A percentile compares a stretch with the other conserved stretches of the same genome.
These are phyloP conservation scores for Kradibia gibbosae DNA, from an alignment of 1,140 invertebrate species.

Conservation along the genomic window DNA sequence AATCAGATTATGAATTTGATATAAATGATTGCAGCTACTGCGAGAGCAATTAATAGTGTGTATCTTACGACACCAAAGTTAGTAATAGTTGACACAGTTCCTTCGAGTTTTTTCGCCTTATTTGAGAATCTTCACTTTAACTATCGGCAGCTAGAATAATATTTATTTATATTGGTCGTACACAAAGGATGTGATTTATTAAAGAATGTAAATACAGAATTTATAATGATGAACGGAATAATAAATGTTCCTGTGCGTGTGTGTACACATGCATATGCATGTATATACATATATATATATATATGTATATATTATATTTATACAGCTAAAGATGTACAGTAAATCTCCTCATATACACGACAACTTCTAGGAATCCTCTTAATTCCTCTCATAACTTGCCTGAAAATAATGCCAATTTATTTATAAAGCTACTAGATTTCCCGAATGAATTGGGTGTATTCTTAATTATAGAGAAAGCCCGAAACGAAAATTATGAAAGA, in stretches of 20 bases:
- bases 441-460: no score
- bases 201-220: not conserved
- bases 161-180: not conserved
- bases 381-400: no score
- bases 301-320: no score
- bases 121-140: not conserved
- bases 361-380: no score
- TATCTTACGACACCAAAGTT: not conserved
- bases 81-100: not conserved
- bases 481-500: no score
- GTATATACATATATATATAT: no score
- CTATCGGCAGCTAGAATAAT: not conserved
- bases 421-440: no score
- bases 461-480: no score
- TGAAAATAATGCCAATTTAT: no score
- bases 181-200: not conserved
- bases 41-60: not conserved
- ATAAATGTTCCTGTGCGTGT: not conserved
- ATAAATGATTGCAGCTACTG: not conserved
- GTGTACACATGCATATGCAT: no score
- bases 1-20: not conserved
- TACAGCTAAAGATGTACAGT: no score
- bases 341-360: no score
- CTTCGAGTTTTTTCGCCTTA: not conserved
- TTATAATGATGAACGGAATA: not conserved